These are phyloP conservation scores for Zaprionus africanus DNA, from an alignment of 1,140 invertebrate genomes.

Conservation along the genomic window DNA sequence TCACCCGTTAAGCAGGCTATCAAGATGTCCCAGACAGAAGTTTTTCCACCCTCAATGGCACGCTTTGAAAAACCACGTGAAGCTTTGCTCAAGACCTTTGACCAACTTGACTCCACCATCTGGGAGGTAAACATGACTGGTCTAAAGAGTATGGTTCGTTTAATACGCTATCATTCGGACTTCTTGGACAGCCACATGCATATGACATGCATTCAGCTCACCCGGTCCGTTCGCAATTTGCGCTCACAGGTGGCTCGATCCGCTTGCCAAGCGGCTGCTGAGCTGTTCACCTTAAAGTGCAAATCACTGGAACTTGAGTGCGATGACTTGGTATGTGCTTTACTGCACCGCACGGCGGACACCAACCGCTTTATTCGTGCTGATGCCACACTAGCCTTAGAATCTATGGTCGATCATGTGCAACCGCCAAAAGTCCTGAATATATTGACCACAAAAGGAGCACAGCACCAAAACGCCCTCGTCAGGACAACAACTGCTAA, in stretches of 20 bases:
- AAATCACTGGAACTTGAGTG: conserved; percentile 93
- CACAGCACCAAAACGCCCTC: conserved; percentile 93
- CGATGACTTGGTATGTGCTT: conserved; percentile 91
- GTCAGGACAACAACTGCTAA: conserved; percentile 92
- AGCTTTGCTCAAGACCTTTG: conserved; percentile 87
- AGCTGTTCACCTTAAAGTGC: conserved; percentile 90
- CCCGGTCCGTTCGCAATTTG: conserved; percentile 93
- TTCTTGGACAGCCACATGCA: conserved; percentile 87
- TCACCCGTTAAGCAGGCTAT: conserved; percentile 79
- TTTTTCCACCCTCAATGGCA: conserved; percentile 68
- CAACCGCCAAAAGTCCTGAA: conserved; percentile 85
- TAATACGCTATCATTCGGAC: conserved; percentile 90
- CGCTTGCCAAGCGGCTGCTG: conserved; percentile 91
- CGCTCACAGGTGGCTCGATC: conserved; percentile 95
- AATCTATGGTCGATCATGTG: conserved; percentile 90
- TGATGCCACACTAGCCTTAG: conserved; percentile 93
- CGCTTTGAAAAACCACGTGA: conserved; percentile 87
- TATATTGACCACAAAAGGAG: conserved; percentile 86
- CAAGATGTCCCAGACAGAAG: conserved; percentile 70
- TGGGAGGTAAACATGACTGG: conserved; percentile 95
- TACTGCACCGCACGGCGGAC: conserved; percentile 95
- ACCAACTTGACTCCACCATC: conserved; percentile 89
- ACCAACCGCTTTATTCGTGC: conserved; percentile 96
- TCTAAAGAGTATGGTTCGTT: conserved; percentile 89
- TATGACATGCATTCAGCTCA: conserved; percentile 88